Evolutionary conservation across 1,140 invertebrate species (phyloP).

Genomic region (Latrodectus geometricus): DNA sequence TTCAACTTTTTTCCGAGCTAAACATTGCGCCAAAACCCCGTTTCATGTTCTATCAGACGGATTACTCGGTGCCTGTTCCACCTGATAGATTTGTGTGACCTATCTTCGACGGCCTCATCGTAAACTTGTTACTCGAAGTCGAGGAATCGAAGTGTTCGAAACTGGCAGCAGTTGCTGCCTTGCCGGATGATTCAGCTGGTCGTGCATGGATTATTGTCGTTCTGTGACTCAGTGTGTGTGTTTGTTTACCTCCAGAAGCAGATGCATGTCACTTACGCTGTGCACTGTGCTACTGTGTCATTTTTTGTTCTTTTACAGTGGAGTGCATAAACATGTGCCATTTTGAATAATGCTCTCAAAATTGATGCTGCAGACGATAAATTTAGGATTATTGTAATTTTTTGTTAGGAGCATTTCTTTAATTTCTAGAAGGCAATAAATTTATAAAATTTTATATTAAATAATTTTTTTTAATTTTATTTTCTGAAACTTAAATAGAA

Average conservation of each 20-base stretch:
- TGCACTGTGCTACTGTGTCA: constrained; percentile 21
- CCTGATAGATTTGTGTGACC: constrained; percentile 54
- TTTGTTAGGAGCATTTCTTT: too few relatives aligned
- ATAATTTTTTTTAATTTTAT: too few relatives aligned
- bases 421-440: too few relatives aligned
- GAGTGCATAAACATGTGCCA: neutral
- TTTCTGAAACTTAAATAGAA: too few relatives aligned
- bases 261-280: neutral
- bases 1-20: constrained; percentile 10
- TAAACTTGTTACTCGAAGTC: constrained; percentile 41
- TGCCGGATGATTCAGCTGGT: constrained; percentile 25
- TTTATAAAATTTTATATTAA: too few relatives aligned
- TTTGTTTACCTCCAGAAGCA: neutral
- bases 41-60: constrained; percentile 5
- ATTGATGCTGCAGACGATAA: neutral
- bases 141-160: constrained; percentile 32
- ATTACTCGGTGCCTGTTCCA: constrained; percentile 34
- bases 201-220: constrained; percentile 18
- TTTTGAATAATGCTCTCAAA: too few relatives aligned
- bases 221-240: neutral
- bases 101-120: constrained; percentile 43
- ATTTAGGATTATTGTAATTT: neutral
- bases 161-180: constrained; percentile 29
- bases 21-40: constrained; percentile 29
- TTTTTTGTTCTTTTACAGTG: neutral